Evolutionary conservation across 2,888 invertebrate species (phyloP).

Genomic region (Heliconius cydno): DNA sequence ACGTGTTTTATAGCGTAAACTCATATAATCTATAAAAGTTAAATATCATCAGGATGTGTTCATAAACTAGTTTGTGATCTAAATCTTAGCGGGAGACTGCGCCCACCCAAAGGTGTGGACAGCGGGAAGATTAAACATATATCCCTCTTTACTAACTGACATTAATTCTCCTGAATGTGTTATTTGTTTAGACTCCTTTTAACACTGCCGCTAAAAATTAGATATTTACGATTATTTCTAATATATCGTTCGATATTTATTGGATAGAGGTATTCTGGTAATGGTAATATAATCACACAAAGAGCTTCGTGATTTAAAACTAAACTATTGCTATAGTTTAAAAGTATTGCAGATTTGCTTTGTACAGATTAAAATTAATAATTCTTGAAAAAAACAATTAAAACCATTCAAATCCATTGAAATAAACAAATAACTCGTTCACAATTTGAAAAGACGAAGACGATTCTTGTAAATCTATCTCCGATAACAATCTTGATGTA

Average conservation of each 20-base stretch:
- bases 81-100: slow-evolving; percentile 60
- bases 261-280: not conserved
- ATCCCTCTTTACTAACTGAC: slow-evolving; percentile 48
- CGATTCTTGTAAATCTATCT: slow-evolving; percentile 82
- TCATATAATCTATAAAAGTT: slow-evolving; percentile 32
- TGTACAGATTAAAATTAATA: not conserved
- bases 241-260: not conserved
- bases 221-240: not conserved
- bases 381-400: slow-evolving; percentile 9
- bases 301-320: too few relatives aligned
- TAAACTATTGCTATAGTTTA: not conserved
- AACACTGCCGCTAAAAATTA: slow-evolving; percentile 52
- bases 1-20: slow-evolving; percentile 15
- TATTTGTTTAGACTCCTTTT: slow-evolving; percentile 67
- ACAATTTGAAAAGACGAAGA: slow-evolving; percentile 68
- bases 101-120: slow-evolving; percentile 76
- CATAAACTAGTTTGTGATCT: slow-evolving; percentile 59
- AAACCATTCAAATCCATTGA: slow-evolving; percentile 56
- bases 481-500: slow-evolving; percentile 83
- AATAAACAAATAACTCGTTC: slow-evolving; percentile 73
- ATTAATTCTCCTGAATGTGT: slow-evolving; percentile 68
- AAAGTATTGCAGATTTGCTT: not conserved
- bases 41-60: slow-evolving; percentile 54
- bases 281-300: not conserved
- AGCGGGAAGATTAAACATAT: slow-evolving; percentile 54